Evolutionary conservation across 2,888 invertebrate species (phyloP).

Genomic region (Thyatira batis): DNA sequence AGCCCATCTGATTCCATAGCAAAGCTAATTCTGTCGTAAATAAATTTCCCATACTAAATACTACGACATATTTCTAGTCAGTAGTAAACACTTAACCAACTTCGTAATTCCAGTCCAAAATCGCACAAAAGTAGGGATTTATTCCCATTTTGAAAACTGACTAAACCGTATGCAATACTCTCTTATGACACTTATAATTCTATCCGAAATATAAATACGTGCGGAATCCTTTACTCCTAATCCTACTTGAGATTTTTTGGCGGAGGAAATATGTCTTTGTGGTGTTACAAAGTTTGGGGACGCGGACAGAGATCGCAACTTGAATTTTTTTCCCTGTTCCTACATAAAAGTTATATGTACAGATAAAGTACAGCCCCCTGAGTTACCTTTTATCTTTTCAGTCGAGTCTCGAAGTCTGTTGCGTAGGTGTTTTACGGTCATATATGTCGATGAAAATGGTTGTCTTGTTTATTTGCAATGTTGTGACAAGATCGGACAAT

Average conservation of each 20-base stretch:
- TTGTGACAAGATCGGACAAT: no score
- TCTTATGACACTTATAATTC: constrained; percentile 1
- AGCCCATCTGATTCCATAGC: no score
- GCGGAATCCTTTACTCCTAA: constrained; percentile 16
- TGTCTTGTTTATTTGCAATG: no score
- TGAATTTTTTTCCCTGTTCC: constrained; percentile 12
- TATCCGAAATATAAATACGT: constrained; percentile 12
- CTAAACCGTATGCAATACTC: background rate
- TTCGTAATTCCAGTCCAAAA: no score
- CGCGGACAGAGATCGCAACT: constrained; percentile 11
- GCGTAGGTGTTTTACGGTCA: background rate
- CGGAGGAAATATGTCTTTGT: constrained; percentile 21
- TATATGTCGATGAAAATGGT: no score
- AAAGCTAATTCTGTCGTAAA: no score
- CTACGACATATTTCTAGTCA: no score
- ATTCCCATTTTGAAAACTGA: background rate
- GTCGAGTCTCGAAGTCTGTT: background rate
- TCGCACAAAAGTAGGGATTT: no score
- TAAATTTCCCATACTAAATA: no score
- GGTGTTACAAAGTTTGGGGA: constrained; percentile 15
- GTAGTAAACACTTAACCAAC: no score
- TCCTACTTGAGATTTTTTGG: constrained; percentile 21
- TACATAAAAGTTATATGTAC: constrained; percentile 3
- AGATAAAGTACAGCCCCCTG: background rate
- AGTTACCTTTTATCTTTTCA: background rate